Evolutionary conservation across 2,797 vertebrate species (phyloP).

Genomic region (Poeciliopsis infans): DNA sequence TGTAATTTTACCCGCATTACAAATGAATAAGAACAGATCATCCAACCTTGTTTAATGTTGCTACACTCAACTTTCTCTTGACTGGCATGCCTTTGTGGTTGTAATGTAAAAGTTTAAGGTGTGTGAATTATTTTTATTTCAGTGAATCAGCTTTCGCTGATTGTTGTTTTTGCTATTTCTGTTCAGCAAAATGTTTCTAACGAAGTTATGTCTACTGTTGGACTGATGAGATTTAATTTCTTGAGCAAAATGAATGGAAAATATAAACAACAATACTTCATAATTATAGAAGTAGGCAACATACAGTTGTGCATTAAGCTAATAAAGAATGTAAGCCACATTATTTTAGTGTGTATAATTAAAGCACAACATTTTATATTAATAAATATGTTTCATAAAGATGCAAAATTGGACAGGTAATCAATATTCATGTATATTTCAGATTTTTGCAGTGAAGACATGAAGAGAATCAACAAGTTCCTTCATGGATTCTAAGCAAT

Average conservation of each 20-base stretch:
- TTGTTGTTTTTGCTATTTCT: not conserved
- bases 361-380: not conserved
- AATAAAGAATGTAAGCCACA: constrained; percentile 17
- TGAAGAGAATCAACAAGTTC: not conserved
- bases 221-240: not conserved
- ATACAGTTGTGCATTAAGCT: not conserved
- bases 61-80: constrained; percentile 7
- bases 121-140: not conserved
- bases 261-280: constrained; percentile 1
- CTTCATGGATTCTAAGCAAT: not conserved
- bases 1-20: constrained; percentile 20
- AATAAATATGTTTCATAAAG: not conserved
- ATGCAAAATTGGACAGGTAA: constrained; percentile 11
- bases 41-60: constrained; percentile 2
- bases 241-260: not conserved
- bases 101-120: not conserved
- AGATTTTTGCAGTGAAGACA: not conserved
- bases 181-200: not conserved
- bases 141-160: not conserved
- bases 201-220: not conserved
- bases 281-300: not conserved
- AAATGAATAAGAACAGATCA: constrained; percentile 5
- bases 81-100: not conserved
- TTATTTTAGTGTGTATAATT: constrained; percentile 3
- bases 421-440: not conserved